A percentile compares a stretch with the other conserved stretches of the same genome.
Evolutionary conservation across 2,888 invertebrate genomes (phyloP).

Genomic region (Dicycla oo): DNA sequence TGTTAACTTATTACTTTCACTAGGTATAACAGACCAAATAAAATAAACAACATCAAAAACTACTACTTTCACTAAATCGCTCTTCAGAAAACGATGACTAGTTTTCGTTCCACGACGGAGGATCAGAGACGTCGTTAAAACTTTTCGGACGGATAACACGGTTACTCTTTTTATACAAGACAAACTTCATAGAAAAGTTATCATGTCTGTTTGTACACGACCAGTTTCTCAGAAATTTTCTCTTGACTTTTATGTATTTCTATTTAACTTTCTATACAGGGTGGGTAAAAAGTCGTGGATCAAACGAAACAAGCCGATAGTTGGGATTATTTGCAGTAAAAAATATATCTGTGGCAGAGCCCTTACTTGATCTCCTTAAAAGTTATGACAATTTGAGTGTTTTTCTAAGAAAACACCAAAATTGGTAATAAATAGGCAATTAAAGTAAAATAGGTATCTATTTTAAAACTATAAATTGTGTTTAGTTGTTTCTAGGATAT

Average conservation of each 20-base stretch:
- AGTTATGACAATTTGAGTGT: too few relatives aligned
- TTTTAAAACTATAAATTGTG: too few relatives aligned
- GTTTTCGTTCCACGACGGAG: conserved; percentile 60
- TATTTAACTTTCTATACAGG: conserved; percentile 25
- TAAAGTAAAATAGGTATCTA: too few relatives aligned
- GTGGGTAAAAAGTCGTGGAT: too few relatives aligned
- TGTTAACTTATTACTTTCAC: neutral
- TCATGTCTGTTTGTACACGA: conserved; percentile 71
- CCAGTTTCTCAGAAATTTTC: conserved; percentile 62
- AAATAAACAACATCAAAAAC: conserved; percentile 13
- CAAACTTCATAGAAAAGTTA: conserved; percentile 72
- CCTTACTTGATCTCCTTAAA: too few relatives aligned
- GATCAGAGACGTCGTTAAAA: conserved; percentile 79
- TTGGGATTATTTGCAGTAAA: too few relatives aligned
- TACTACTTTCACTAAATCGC: conserved; percentile 36
- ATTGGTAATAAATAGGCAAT: too few relatives aligned
- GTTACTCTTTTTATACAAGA: conserved; percentile 73
- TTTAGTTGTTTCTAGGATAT: too few relatives aligned
- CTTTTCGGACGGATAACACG: conserved; percentile 76
- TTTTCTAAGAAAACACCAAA: too few relatives aligned
- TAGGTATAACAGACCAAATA: neutral
- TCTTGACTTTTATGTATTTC: conserved; percentile 36
- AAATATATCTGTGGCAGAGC: too few relatives aligned
- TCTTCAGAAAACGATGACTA: conserved; percentile 51
- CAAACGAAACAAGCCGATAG: too few relatives aligned